Evolutionary conservation across 2,888 invertebrate genomes (phyloP).

Genomic region (Drosophila anomelani): DNA sequence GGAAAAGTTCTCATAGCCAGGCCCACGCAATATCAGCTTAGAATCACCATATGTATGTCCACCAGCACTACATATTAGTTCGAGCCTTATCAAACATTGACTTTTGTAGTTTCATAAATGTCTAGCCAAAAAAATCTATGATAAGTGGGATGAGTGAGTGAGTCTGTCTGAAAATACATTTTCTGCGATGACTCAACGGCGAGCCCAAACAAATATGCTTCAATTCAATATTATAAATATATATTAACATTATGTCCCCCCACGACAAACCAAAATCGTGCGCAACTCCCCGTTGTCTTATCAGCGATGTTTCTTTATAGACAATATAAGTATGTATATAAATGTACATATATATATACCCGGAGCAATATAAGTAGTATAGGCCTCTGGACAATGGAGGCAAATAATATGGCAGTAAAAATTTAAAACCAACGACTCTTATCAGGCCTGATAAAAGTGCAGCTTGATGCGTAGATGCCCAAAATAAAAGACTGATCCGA

Average conservation of each 20-base stretch:
- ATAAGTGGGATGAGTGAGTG: slow-evolving; percentile 31
- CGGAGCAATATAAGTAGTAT: slow-evolving; percentile 14
- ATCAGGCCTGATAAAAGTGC: slow-evolving; percentile 42
- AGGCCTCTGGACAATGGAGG: slow-evolving; percentile 33
- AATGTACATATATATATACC: slow-evolving; percentile 5
- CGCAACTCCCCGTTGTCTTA: slow-evolving; percentile 59
- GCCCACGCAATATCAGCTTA: slow-evolving; percentile 33
- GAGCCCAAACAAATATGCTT: slow-evolving; percentile 30
- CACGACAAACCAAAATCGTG: slow-evolving; percentile 34
- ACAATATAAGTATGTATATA: slow-evolving; percentile 22
- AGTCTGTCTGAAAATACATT: slow-evolving; percentile 34
- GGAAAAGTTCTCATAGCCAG: slow-evolving; percentile 27
- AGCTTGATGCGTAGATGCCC: slow-evolving; percentile 33
- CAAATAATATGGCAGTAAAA: slow-evolving; percentile 28
- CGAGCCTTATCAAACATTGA: slow-evolving; percentile 64
- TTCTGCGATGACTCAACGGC: slow-evolving; percentile 21
- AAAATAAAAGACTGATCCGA: slow-evolving; percentile 20
- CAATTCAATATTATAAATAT: slow-evolving; percentile 8
- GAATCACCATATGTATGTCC: slow-evolving; percentile 33
- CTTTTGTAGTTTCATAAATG: slow-evolving; percentile 46
- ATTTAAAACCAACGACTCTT: slow-evolving; percentile 16
- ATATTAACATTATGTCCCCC: neutral
- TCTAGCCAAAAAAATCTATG: slow-evolving; percentile 52
- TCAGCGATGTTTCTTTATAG: slow-evolving; percentile 50
- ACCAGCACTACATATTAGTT: neutral